Base-by-base conservation (phyloP, 2,797 vertebrate genomes). In the Sylvia borin region DNA sequence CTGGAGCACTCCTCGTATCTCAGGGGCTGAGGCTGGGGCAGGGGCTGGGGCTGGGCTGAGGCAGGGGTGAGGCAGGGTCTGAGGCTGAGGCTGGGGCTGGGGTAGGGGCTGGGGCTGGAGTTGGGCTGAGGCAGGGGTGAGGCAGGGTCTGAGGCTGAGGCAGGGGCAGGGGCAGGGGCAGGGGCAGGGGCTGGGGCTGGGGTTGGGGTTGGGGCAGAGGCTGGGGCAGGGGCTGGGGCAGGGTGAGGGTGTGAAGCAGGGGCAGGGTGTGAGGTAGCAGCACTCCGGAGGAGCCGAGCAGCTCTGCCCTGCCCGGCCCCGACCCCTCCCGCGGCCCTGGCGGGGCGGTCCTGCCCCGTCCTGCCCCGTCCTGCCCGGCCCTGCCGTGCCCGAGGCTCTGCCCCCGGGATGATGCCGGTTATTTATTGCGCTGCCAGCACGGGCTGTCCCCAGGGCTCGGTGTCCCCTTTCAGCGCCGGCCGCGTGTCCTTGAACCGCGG, bases 401-500 rank as follows among this genome's bases (percentile, higher is more conserved):
- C 70, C 70, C 34, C 25, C 53, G n/a, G 9, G 1, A 4, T 29
- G 64, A 9, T 58, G 62, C 72, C 7, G 72, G 43, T 83, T 83
- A 90, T 90, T 90, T 90, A 90, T 83, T 45, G 19, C 79, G 45
- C 83, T 57, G 78, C 86, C 71, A 4, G 64, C 64, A 29, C 62
- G 70, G 77, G 86, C 62, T 20, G 84, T 61, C 54, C 88, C 32
- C 68, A 7, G 70, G 29, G 48, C 64, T 50, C 55, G 88, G 88
- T 90, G 88, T 90, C 88, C 45, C 88, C 88, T 90, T 90, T 84
- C 88, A 84, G 72, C 45, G 43, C 20, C 77, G 47, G 77, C 47
- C 62, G 61, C 48, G 51, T 53, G 87, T 38, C 87, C 87, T 90
- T 90, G 87, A 65, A 25, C 78, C 77, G 20, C 77, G 34, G 40